Base-by-base conservation (phyloP, 2,797 vertebrate genomes). In the Sebastes vulpes region DNA sequence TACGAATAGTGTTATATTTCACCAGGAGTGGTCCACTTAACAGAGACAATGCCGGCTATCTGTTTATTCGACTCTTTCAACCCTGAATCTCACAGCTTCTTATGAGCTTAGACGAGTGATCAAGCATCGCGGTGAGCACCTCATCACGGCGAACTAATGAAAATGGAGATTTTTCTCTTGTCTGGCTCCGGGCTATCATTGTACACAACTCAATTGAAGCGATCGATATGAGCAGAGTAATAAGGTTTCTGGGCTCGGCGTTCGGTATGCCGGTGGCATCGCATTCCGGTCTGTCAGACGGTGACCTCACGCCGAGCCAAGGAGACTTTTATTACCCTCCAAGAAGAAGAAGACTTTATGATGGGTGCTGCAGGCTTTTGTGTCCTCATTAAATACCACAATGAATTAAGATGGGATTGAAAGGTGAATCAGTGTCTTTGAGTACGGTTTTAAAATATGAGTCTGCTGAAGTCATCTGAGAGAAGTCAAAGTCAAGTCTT, bases 151-250 rank as follows among this genome's bases (percentile, higher is more conserved):
- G 80, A 79, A 78, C 60, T 72, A 81, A 90, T 73, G 58, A 75
- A 76, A 89, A 64, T 18, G 20, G 65, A 80, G 71, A 38, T 54
- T 72, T 72, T 81, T 82, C 78, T 59, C 12, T 7, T 31, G 73
- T 74, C 64, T 56, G 56, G 50, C 79, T 82, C 65, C 5, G 38
- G 25, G 76, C 35, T 29, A 25, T 70, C 52, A 18, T n/a, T 60
- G 77, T 65, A 60, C 74, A 70, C 77, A 53, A 59, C 52, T 81
- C 61, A 76, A 78, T 14, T 72, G 59, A 74, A 42, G 29, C 21
- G 48, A 91, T 84, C 86, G 54, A 89, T 86, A 83, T 5, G 42
- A 65, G 31, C 50, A 35, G 56, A 77, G 72, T 70, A 77, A 83
- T 26, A 26, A 35, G 60, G 73, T 71, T 73, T 79, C 56, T 53